Evolutionary conservation across 2,888 invertebrate genomes (phyloP), one percentile per base, ranked within the genome.

Genomic region (Marasmarcha lunaedactyla): DNA sequence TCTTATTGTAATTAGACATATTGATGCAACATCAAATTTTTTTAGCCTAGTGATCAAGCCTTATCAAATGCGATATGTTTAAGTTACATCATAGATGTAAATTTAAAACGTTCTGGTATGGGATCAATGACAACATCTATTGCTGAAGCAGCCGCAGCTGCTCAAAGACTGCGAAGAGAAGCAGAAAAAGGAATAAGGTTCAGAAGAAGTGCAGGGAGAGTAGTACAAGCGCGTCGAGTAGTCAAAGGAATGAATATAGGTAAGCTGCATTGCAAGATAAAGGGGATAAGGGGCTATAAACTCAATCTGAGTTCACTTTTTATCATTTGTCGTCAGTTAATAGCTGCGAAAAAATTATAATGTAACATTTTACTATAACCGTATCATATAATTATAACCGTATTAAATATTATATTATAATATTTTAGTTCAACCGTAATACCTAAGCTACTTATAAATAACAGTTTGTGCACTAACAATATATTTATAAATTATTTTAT

Each of bases 221-320:
- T 83, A 42, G 63, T 83, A 15, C 81, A 83, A 59, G 83, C 83
- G 11, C 57, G 70, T 35, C 59, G 83, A 46, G 71, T 83, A 38
- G 83, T 71, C 9, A 83, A 71, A 48, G 74, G 78, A 39, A 70
- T 83, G 78, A 83, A 83, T 53, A 78, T 83, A 45, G 78, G 83
- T 78, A 52, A 45, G 48, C n/a, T 14, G 42, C 1, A 35, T n/a
- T 1, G n/a, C 11, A n/a, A n/a, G 11, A 12, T 33, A 33, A n/a
- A n/a, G n/a, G n/a, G n/a, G n/a, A n/a, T n/a, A n/a, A n/a, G n/a
- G n/a, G n/a, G n/a, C n/a, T n/a, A n/a, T n/a, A n/a, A n/a, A n/a
- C n/a, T n/a, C n/a, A n/a, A n/a, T n/a, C n/a, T n/a, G n/a, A n/a
- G n/a, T n/a, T n/a, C n/a, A n/a, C n/a, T n/a, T n/a, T n/a, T n/a